A percentile compares a stretch with the other conserved stretches of the same genome.
phyloP scores from a whole-genome alignment of 2,797 vertebrate species.

The Cyclura pinguis region DNA sequence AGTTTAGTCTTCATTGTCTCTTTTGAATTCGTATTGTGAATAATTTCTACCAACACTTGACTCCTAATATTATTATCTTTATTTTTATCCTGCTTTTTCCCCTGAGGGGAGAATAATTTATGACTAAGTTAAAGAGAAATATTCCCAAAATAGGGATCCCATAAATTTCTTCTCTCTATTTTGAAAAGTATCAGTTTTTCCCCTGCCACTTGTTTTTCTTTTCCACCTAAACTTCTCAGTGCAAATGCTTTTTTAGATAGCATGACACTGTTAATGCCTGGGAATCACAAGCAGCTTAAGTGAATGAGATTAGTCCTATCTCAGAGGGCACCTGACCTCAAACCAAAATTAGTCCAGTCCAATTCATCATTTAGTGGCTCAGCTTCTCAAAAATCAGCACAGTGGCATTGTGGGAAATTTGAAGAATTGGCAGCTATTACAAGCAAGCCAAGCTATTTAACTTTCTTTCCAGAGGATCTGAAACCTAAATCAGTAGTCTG shows the following conservation, averaged over 20 bases:
- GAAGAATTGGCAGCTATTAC: neutral
- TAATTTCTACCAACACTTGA: neutral
- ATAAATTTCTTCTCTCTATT: neutral
- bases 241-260: neutral
- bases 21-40: neutral
- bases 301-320: neutral
- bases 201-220: too few relatives aligned
- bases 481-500: slow-evolving; percentile 20
- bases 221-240: neutral
- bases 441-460: neutral
- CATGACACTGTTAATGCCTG: neutral
- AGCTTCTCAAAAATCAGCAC: neutral
- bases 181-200: neutral
- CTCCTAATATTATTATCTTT: too few relatives aligned
- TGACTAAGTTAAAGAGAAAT: neutral
- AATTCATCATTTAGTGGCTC: neutral
- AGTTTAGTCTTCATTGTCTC: neutral
- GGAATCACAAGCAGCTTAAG: neutral
- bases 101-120: neutral
- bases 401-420: neutral
- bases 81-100: too few relatives aligned
- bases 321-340: neutral
- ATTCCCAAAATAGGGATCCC: neutral
- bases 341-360: neutral
- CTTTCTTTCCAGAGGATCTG: neutral